Evolutionary conservation across 2,797 vertebrate genomes (phyloP).

Genomic region (Xerus rutilus): DNA sequence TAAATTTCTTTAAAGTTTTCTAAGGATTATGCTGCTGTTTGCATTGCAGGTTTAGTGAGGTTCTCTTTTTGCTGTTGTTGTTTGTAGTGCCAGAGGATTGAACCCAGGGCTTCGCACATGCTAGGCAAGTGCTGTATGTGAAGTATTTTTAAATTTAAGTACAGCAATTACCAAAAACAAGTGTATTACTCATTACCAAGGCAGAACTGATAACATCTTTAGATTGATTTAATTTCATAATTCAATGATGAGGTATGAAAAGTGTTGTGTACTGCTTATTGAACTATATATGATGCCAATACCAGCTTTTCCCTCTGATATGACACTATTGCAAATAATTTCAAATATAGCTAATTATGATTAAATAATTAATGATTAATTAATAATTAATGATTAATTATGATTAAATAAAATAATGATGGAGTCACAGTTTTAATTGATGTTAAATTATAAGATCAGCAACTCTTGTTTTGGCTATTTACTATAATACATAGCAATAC

Average conservation of each 20-base stretch:
- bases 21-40: neutral
- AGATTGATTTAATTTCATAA: neutral
- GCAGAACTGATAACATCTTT: neutral
- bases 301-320: neutral
- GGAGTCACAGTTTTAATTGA: neutral
- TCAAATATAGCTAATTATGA: neutral
- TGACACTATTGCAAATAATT: neutral
- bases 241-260: neutral
- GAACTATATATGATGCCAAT: neutral
- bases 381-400: no score
- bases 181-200: neutral
- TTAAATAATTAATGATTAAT: no score
- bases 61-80: neutral
- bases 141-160: conserved; percentile 35
- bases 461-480: neutral
- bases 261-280: neutral
- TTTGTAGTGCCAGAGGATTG: neutral
- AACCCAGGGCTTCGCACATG: no score
- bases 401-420: neutral
- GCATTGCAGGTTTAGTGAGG: neutral
- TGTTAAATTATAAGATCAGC: neutral
- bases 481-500: no score
- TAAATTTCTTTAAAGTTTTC: neutral
- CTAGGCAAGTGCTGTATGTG: neutral
- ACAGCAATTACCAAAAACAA: neutral